These are phyloP conservation scores for Netelia inedita DNA, from an alignment of 2,888 invertebrate genomes.

Conservation along the genomic window DNA sequence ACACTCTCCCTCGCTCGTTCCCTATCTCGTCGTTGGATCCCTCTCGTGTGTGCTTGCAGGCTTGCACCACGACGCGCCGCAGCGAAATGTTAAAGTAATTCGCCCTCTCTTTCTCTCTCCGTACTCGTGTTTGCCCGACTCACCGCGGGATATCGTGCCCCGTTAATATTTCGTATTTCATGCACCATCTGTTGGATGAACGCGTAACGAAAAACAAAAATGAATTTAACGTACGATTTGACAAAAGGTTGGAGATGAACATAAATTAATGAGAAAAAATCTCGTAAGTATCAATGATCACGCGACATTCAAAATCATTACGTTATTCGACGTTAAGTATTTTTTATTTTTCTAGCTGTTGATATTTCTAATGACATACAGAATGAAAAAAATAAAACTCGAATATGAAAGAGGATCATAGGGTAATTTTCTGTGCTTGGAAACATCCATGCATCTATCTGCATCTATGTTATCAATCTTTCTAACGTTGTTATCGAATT, in stretches of 20 bases:
- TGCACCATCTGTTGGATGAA: slow-evolving; percentile 7
- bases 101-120: slow-evolving; percentile 34
- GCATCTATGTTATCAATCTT: neutral
- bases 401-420: no score
- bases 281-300: neutral
- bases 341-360: neutral
- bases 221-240: neutral
- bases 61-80: slow-evolving; percentile 11
- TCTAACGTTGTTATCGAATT: slow-evolving; percentile 28
- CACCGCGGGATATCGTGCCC: slow-evolving; percentile 47
- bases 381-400: neutral
- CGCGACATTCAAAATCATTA: neutral
- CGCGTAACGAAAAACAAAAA: slow-evolving; percentile 8
- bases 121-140: slow-evolving; percentile 37
- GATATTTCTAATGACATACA: neutral
- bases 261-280: neutral
- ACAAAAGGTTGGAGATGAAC: slow-evolving; percentile 6
- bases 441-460: neutral
- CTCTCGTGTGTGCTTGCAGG: slow-evolving; percentile 2
- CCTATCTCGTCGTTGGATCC: slow-evolving; percentile 27
- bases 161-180: slow-evolving; percentile 16
- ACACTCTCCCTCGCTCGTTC: slow-evolving; percentile 11
- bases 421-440: neutral
- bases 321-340: neutral
- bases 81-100: slow-evolving; percentile 18